Evolutionary conservation across 2,888 invertebrate species (phyloP), one percentile per base, ranked within the genome.

Genomic region (Tipula vernalis): DNA sequence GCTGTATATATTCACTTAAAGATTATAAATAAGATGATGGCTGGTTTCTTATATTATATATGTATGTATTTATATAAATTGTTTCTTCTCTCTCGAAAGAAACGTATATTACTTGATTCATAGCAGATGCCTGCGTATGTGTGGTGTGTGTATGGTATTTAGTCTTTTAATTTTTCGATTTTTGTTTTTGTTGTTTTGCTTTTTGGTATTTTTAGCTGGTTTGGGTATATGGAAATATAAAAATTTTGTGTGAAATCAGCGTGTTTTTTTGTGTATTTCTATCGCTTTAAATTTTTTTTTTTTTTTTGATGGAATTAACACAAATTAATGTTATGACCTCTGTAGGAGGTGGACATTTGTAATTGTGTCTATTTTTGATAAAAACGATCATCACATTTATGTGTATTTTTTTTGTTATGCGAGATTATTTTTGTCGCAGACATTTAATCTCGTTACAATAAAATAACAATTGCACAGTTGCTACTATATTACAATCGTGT

Each of bases 11-110:
- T 71, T 71, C 71, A 71, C 71, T 71, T 71, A 71, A 71, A 71
- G 71, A 71, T 71, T 71, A 71, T 71, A 71, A 71, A 71, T 71
- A 71, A 71, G 71, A 71, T 71, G 71, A 71, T 71, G 71, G 71
- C 28, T 71, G 71, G 71, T 71, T 71, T 71, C 71, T 28, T 71
- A 71, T 28, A 28, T 28, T 71, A 28, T 71, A 44, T 0, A 15
- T 57, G 15, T 15, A 71, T 71, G 71, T 71, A 71, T 12, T 28
- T 28, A 71, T 13, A 71, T 18, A 71, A 71, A 71, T 71, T 71
- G 71, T 71, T 71, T 28, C 71, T 71, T 71, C 71, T 18, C 71
- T 71, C 13, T 71, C 28, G 28, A 71, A 71, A 71, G 8, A 71
- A 71, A 12, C 71, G 71, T 71, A 71, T 28, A 18, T 71, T 71